A percentile compares a stretch with the other conserved stretches of the same genome.
Conservation (phyloP, 1,140 invertebrate species). For the Aphelinus atriplicis region DNA sequence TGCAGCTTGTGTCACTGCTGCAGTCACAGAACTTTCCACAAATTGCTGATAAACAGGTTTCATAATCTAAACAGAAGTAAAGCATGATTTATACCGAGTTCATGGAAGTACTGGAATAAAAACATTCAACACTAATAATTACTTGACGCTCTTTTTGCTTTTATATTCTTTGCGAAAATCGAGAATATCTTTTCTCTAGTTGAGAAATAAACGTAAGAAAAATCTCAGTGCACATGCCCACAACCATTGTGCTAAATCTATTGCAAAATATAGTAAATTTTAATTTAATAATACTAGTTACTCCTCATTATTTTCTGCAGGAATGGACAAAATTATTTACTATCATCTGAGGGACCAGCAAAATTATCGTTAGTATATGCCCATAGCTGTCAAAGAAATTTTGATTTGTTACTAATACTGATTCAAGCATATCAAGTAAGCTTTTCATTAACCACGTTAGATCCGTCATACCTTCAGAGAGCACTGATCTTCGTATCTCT, state of each 20-base stretch:
- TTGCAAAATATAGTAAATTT: neutral
- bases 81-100: neutral
- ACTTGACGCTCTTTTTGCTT: constrained; percentile 30
- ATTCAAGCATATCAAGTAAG: constrained; percentile 20
- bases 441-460: constrained; percentile 41
- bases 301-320: neutral
- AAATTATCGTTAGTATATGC: neutral
- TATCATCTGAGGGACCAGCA: too few species aligned
- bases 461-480: constrained; percentile 54
- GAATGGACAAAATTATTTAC: constrained; percentile 2
- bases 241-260: constrained; percentile 6
- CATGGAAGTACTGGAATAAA: neutral
- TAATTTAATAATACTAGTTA: constrained; percentile 2
- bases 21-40: constrained; percentile 80
- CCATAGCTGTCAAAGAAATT: constrained; percentile 10
- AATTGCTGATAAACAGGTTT: constrained; percentile 81
- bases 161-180: constrained; percentile 30
- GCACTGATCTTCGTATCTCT: constrained; percentile 57
- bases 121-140: constrained; percentile 24
- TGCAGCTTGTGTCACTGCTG: constrained; percentile 78
- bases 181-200: constrained; percentile 13
- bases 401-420: too few species aligned
- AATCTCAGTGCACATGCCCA: constrained; percentile 24
- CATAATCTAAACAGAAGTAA: constrained; percentile 73
- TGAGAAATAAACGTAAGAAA: constrained; percentile 8